Base-by-base conservation (phyloP, 2,888 invertebrate genomes). In the Automeris io region DNA sequence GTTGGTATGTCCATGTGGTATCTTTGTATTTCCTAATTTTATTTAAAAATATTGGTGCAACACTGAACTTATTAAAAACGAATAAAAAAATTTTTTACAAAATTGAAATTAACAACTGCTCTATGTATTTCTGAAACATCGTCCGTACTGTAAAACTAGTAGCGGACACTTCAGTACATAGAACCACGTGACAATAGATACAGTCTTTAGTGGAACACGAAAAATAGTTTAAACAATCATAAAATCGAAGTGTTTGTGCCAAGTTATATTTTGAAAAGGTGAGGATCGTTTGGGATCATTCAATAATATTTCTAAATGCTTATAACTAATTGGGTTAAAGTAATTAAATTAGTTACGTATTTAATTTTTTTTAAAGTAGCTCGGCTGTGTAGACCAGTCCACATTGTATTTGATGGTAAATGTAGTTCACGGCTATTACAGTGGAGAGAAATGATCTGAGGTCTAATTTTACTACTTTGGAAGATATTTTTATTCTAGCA, bases 131-230 rank as follows among this genome's bases (percentile, higher is more conserved):
- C 43, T 23, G 36, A 64, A 57, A 69, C 54, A 65, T 40, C 5
- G 18, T 42, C 35, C 39, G 35, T 54, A 49, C 62, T 60, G 60
- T 60, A 59, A 57, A 51, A 50, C 49, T 56, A 49, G 46, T 48
- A 55, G 47, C 52, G 53, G 52, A 51, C 63, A 61, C 71, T 71
- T 71, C 78, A 79, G 78, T 81, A 60, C 57, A 47, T 51, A 42
- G 51, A 59, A 78, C 83, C 83, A 83, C 83, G 83, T 83, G 83
- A 82, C 73, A 75, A 71, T 66, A 73, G 68, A 44, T 70, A 70
- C 75, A 61, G 65, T 56, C 69, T 61, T 62, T 61, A 51, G 49
- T 47, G 45, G 46, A 39, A 33, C 33, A 45, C 52, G 42, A 47
- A 4, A 29, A 29, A 18, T 47, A 55, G 64, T 64, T 53, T 48